phyloP scores from a whole-genome alignment of 2,113 vertebrate genomes.

The Haemorhous mexicanus region DNA sequence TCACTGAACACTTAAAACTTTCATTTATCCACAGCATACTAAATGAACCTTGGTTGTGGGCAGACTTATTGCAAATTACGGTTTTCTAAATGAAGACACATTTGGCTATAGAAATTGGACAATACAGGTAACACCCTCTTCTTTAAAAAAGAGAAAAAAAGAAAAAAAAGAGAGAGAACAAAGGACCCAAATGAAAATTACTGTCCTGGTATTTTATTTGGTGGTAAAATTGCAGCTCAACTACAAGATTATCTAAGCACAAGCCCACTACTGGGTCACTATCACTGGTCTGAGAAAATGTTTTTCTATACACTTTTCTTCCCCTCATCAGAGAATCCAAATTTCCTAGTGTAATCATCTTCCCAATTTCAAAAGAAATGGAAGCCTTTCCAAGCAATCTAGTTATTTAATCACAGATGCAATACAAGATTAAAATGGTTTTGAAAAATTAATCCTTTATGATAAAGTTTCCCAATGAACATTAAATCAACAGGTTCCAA shows the following conservation, averaged over 20 bases:
- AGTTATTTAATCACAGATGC: neutral
- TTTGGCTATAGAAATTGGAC: neutral
- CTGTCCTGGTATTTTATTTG: neutral
- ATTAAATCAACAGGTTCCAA: neutral
- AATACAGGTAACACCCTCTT: neutral
- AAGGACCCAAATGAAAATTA: neutral
- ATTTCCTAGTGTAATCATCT: neutral
- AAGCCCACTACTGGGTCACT: neutral
- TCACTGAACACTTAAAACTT: neutral
- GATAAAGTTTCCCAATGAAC: neutral
- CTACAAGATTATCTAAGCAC: neutral
- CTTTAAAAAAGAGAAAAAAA: neutral
- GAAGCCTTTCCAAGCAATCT: neutral
- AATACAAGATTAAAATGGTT: neutral
- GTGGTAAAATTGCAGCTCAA: neutral
- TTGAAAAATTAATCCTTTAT: neutral
- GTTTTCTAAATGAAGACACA: neutral
- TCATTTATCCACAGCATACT: neutral
- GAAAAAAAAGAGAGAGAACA: neutral
- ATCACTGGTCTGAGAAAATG: neutral
- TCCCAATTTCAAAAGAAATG: neutral
- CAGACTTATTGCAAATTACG: neutral
- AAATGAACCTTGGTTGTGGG: neutral
- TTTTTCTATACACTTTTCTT: neutral
- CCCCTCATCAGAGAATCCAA: neutral